Evolutionary conservation across 1,140 invertebrate genomes (phyloP), one percentile per base, ranked within the genome.

Genomic region (Galendromus occidentalis): DNA sequence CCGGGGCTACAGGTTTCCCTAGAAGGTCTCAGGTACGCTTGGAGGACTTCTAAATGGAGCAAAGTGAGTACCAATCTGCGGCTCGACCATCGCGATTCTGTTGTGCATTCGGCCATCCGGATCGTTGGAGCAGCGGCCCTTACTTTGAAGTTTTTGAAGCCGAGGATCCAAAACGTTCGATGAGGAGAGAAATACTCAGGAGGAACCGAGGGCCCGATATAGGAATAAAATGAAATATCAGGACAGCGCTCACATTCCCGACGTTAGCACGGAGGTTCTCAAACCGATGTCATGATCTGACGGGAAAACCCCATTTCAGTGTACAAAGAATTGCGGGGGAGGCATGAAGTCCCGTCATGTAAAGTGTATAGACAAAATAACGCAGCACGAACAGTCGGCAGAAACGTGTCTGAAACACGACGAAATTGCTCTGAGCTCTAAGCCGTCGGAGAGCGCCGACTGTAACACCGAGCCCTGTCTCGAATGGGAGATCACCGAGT

Each of bases 261-360:
- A n/a, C n/a, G n/a, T n/a, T n/a, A n/a, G n/a, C n/a, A n/a, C n/a
- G n/a, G n/a, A n/a, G n/a, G n/a, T n/a, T n/a, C n/a, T n/a, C n/a
- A n/a, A n/a, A n/a, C n/a, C n/a, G n/a, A n/a, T n/a, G n/a, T n/a
- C n/a, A n/a, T n/a, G n/a, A n/a, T n/a, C n/a, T n/a, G 1, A n/a
- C 9, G 28, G 14, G 1, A 44, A 33, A 1, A 2, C 68, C 51
- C 51, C 30, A 5, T 70, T 68, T 0, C 68, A 77, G 76, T 77
- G 76, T 71, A 73, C 74, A 1, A 70, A 70, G 55, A 66, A 68
- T 5, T 78, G 76, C 71, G 75, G 73, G 7, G 70, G 70, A 22
- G 75, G 75, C 25, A 68, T 71, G 7, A 67, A 71, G 33, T 73
- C 71, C 39, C 64, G 76, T 29, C 67, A 72, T 1, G 72, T 77